Evolutionary conservation across 2,113 vertebrate genomes (phyloP), one percentile per base, ranked within the genome.

Genomic region (Pitta sordida): DNA sequence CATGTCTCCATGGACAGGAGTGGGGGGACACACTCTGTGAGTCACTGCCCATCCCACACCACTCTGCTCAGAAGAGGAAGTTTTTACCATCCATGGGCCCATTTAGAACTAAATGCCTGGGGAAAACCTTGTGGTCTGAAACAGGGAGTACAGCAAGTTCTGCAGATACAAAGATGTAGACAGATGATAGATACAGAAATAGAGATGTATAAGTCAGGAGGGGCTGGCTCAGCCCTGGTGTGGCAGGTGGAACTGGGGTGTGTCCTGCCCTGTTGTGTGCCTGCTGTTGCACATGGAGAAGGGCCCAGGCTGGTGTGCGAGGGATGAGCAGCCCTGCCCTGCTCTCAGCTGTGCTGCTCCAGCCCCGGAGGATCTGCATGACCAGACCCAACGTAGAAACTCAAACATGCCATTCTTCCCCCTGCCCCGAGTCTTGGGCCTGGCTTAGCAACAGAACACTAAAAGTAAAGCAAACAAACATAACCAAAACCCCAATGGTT

Each of bases 1-100:
- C 8, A 20, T 1, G 10, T 53, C 19, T 71, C 37, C 0, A 0
- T 13, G 53, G 36, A 15, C 36, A 59, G 32, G n/a, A 41, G 14
- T 14, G 22, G 34, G n/a, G n/a, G 37, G 26, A 43, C 9, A 20
- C 24, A 27, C 10, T 65, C 32, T 24, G 32, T 37, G 77, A 60
- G 56, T 10, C 7, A 9, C 36, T 46, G 63, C n/a, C 29, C 2
- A 0, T 27, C 34, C 39, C 77, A 24, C 37, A 63, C 29, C 48
- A 15, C 13, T 29, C 43, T 86, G 39, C 44, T 22, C 32, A 39
- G 48, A 49, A 56, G 4, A 65, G 58, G 16, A 36, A 13, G 8
- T 7, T 58, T 71, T 68, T 32, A 39, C 11, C 41, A 30, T 20
- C 17, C 4, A 0, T 26, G 24, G 18, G 48, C 9, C 36, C 29